phyloP scores from a whole-genome alignment of 2,888 invertebrate genomes.

The Pristionchus maxplancki region DNA sequence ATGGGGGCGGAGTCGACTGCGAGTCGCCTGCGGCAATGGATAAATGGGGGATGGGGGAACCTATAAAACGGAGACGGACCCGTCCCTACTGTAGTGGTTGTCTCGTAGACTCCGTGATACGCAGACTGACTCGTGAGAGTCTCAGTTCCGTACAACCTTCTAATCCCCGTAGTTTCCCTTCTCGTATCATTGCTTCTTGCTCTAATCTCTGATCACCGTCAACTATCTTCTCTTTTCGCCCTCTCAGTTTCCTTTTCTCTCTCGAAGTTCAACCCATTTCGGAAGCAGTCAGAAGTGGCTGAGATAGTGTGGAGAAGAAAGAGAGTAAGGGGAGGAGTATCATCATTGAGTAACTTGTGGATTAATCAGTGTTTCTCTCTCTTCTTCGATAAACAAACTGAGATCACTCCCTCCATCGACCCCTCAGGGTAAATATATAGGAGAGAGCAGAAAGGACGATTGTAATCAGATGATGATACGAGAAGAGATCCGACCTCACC shows the following conservation, averaged over 20 bases:
- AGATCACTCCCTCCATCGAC: conserved; percentile 18
- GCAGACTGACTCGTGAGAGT: background rate
- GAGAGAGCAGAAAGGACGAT: background rate
- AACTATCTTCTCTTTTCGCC: background rate
- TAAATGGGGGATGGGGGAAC: background rate
- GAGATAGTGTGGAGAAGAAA: background rate
- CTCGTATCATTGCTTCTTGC: background rate
- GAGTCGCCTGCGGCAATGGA: background rate
- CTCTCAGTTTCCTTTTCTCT: conserved; percentile 9
- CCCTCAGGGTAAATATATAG: conserved; percentile 45
- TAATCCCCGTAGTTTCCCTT: conserved; percentile 5
- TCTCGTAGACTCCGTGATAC: background rate
- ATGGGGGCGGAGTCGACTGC: conserved; percentile 9
- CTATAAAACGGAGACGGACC: background rate
- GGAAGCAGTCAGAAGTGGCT: background rate
- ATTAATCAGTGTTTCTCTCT: conserved; percentile 42
- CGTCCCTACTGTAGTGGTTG: background rate
- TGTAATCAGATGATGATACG: conserved; percentile 36
- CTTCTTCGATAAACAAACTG: background rate
- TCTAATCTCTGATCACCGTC: background rate
- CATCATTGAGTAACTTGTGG: conserved; percentile 26
- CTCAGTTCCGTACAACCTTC: conserved; percentile 8
- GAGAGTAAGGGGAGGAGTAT: background rate
- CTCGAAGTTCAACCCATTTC: background rate
- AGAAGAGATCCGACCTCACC: background rate